Evolutionary conservation across 2,113 vertebrate species (phyloP), one percentile per base, ranked within the genome.

Genomic region (Phalacrocorax carbo): DNA sequence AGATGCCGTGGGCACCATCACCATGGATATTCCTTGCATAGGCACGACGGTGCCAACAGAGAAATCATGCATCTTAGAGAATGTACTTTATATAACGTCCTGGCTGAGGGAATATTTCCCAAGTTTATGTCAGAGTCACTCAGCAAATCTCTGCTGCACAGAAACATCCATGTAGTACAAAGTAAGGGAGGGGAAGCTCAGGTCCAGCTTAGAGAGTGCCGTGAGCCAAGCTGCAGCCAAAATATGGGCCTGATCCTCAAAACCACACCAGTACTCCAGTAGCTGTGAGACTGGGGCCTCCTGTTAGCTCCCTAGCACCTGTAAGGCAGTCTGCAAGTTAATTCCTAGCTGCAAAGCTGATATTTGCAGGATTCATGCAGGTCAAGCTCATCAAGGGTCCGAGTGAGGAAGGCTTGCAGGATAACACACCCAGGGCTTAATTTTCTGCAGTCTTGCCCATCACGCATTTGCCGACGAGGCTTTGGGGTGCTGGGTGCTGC

Each of bases 11-110:
- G 95, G 93, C 93, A 94, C 55, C 78, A 88, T 92, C 94, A 94
- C 94, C 95, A 93, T 93, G 91, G 95, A 93, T 96, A 94, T 94
- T 86, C 82, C 86, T 52, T 80, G 86, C 66, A 61, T 0, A 94
- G 93, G 70, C 75, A 85, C 4, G 2, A 34, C 2, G 2, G 26
- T 70, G 66, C 88, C 42, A 44, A 26, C n/a, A 46, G 70, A 71
- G 52, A 46, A 82, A 15, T 27, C 4, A 1, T 44, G 69, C 55
- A 12, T 29, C 0, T 0, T 20, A 29, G 75, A 75, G 71, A 93
- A 60, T 42, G 68, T 54, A 49, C 76, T 90, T 94, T 90, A 82
- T 65, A 9, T 88, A 93, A 90, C 71, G 88, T 73, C 49, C 88
- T 61, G 54, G 40, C 75, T 85, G 48, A 44, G 48, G 75, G 70